A percentile compares a stretch with the other conserved stretches of the same genome.
Conservation (phyloP, 2,888 invertebrate genomes). For the Phortica okadai region DNA sequence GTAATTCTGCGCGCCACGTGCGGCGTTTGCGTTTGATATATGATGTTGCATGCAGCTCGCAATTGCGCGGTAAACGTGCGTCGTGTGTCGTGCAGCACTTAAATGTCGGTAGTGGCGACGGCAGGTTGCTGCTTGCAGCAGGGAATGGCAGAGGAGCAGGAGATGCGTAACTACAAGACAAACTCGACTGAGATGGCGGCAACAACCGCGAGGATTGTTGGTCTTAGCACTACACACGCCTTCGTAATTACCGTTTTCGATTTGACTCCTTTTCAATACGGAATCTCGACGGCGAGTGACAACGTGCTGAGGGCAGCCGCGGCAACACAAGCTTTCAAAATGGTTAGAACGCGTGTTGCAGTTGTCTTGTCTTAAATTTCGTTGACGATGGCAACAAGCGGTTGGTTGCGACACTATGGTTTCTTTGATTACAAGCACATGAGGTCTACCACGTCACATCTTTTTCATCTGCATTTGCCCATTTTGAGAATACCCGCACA, state of each 20-base stretch:
- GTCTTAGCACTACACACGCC: slow-evolving; percentile 50
- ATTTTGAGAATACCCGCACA: no score
- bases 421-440: slow-evolving; percentile 26
- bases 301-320: background rate
- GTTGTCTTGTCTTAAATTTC: slow-evolving; percentile 19
- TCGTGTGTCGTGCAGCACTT: background rate
- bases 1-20: slow-evolving; percentile 16
- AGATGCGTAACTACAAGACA: background rate
- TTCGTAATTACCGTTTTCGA: slow-evolving; percentile 64
- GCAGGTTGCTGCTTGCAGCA: background rate
- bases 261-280: slow-evolving; percentile 37
- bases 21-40: slow-evolving; percentile 29
- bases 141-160: background rate
- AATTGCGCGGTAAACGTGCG: slow-evolving; percentile 8
- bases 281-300: background rate
- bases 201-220: background rate
- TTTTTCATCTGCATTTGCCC: no score
- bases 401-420: slow-evolving; percentile 10
- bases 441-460: background rate
- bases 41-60: slow-evolving; percentile 6
- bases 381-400: background rate
- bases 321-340: background rate
- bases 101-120: no score
- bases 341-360: slow-evolving; percentile 14
- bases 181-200: background rate